Conservation (phyloP, 2,888 invertebrate genomes). For the Germaria angustata region DNA sequence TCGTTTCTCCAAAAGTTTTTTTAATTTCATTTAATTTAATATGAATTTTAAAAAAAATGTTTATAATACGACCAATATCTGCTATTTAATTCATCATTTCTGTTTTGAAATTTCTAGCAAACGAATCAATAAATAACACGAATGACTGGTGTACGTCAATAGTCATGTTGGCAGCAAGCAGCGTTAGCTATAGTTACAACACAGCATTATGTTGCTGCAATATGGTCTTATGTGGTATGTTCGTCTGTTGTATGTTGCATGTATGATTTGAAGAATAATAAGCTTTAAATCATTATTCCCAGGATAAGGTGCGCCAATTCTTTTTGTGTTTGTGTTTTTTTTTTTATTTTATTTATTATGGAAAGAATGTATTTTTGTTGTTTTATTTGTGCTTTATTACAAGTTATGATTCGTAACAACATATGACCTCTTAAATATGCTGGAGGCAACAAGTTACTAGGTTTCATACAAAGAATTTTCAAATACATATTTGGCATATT, state of each 20-base stretch:
- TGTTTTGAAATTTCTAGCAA: conserved; percentile 8
- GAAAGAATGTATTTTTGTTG: conserved; percentile 26
- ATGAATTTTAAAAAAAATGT: too few species aligned
- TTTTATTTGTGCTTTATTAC: conserved; percentile 18
- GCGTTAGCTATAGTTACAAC: conserved; percentile 6
- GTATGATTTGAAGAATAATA: conserved; percentile 54
- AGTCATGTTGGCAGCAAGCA: conserved; percentile 25
- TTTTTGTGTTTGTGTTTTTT: neutral
- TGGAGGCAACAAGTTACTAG: conserved; percentile 63
- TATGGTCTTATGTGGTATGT: conserved; percentile 3
- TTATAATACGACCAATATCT: too few species aligned
- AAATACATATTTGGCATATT: conserved; percentile 46
- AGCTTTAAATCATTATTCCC: conserved; percentile 65
- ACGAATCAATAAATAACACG: conserved; percentile 43
- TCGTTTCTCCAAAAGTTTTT: too few species aligned
- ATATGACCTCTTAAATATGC: conserved; percentile 65
- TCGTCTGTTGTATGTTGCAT: conserved; percentile 19
- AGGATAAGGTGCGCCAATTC: conserved; percentile 65
- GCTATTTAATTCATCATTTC: neutral
- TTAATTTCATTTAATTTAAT: too few species aligned
- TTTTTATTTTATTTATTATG: neutral
- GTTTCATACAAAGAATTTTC: conserved; percentile 54
- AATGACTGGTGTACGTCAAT: conserved; percentile 50
- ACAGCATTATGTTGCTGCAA: conserved; percentile 23
- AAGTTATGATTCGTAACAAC: conserved; percentile 54